Percentiles rank a stretch among this genome's conserved stretches.
Conservation (phyloP, 2,888 invertebrate genomes). For the Drosophila dives region DNA sequence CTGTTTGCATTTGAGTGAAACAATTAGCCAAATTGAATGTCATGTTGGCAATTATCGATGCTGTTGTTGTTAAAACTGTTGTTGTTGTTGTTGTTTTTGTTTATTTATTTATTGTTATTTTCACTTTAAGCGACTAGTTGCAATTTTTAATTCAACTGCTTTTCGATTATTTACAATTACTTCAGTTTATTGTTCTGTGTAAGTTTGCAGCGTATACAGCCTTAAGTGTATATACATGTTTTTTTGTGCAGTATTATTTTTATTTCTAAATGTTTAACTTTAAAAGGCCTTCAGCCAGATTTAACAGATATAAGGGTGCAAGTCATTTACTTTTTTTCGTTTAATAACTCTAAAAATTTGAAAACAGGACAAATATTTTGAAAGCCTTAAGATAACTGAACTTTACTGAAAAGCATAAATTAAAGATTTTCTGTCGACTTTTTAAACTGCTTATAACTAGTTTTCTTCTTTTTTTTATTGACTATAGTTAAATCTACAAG, state of each 20-base stretch:
- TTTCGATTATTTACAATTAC: background rate
- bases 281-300: background rate
- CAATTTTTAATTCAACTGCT: background rate
- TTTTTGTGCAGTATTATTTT: background rate
- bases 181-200: background rate
- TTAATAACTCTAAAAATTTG: background rate
- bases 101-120: too few species aligned
- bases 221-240: background rate
- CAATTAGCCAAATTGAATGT: constrained; percentile 56
- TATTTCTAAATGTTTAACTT: background rate
- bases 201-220: background rate
- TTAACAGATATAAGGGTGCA: background rate
- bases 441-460: background rate
- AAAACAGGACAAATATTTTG: background rate
- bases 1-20: background rate
- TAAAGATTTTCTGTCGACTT: background rate
- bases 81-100: constrained; percentile 5
- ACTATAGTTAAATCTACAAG: background rate
- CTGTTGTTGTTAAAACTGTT: background rate
- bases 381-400: background rate
- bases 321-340: background rate
- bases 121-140: constrained; percentile 4
- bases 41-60: constrained; percentile 30
- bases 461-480: background rate
- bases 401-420: background rate